Percentiles rank a stretch among this genome's conserved stretches.
Evolutionary conservation across 2,113 vertebrate species (phyloP).

Genomic region (Pedionomus torquatus): DNA sequence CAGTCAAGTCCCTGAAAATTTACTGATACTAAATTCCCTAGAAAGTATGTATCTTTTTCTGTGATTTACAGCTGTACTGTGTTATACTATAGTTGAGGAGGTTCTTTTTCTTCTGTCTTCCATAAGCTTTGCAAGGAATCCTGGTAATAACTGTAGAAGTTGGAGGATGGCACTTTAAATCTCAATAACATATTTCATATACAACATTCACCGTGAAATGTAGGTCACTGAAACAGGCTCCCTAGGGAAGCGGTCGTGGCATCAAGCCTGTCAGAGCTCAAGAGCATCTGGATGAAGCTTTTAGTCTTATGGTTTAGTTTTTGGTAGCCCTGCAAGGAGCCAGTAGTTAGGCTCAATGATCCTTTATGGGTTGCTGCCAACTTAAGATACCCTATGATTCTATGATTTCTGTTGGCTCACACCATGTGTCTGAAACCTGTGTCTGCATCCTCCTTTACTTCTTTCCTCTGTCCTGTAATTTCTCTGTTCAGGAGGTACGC

Average conservation of each 20-base stretch:
- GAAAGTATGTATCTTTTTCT: neutral
- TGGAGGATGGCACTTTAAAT: neutral
- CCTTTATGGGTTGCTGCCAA: neutral
- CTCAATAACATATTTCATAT: neutral
- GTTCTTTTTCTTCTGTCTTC: neutral
- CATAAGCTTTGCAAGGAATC: neutral
- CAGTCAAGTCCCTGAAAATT: neutral
- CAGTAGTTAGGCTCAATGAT: neutral
- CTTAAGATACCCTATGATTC: neutral
- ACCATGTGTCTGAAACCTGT: neutral
- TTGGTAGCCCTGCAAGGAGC: fast-evolving
- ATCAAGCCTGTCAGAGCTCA: neutral
- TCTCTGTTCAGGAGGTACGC: neutral
- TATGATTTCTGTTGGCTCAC: neutral
- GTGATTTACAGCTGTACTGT: neutral
- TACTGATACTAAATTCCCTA: neutral
- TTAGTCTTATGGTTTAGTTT: neutral
- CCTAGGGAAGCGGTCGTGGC: neutral
- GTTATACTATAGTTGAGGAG: neutral
- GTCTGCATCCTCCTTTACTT: neutral
- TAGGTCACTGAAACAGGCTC: neutral
- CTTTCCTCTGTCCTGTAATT: neutral
- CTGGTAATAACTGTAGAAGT: neutral
- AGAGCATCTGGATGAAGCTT: fast-evolving
- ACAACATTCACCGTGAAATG: neutral